Conservation (phyloP, 2,797 vertebrate genomes). For the Phataginus tetradactyla region DNA sequence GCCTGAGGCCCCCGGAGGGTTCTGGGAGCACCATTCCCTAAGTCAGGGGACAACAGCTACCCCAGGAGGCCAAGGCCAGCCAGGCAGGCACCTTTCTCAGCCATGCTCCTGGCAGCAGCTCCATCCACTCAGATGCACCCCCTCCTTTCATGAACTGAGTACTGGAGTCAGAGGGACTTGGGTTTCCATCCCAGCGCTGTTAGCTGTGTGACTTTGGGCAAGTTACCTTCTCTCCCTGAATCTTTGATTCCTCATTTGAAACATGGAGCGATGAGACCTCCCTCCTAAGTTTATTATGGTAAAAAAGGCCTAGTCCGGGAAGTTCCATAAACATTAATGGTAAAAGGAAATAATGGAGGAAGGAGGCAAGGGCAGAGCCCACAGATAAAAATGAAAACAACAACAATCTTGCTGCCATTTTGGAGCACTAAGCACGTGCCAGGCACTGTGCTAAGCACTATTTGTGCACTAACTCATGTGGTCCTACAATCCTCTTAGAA, state of each 20-base stretch:
- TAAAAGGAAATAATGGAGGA: not conserved
- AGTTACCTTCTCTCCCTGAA: not conserved
- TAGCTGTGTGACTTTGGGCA: not conserved
- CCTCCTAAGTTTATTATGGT: not conserved
- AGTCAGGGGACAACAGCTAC: not conserved
- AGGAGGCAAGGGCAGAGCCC: not conserved
- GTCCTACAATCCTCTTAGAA: not conserved
- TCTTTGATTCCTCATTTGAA: not conserved
- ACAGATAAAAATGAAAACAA: not conserved
- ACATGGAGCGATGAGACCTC: not conserved
- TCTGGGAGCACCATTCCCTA: not conserved
- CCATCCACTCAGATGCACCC: fast-evolving
- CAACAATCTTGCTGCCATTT: not conserved
- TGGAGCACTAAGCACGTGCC: not conserved
- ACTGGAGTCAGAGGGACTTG: not conserved
- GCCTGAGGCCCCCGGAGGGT: too few relatives aligned
- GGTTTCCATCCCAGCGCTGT: not conserved
- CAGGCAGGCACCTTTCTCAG: not conserved
- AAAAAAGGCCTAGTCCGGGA: not conserved
- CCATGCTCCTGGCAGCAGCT: not conserved
- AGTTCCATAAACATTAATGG: not conserved
- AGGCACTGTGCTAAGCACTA: not conserved
- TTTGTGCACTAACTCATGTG: not conserved
- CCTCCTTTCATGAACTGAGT: not conserved
- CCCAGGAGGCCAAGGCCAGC: not conserved